Conservation (phyloP, 1,140 invertebrate genomes). For the Melanaphis sacchari region DNA sequence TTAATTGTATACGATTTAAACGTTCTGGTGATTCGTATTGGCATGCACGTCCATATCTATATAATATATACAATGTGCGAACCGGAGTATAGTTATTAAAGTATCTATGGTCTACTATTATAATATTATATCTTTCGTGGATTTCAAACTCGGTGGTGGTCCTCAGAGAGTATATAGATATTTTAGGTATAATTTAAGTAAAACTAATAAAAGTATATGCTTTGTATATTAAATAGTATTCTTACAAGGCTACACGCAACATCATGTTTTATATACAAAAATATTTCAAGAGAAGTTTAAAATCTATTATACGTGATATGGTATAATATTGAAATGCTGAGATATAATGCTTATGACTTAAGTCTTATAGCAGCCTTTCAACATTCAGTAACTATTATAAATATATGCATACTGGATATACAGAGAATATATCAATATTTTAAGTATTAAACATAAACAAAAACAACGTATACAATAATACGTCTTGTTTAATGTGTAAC, state of each 20-base stretch:
- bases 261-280: background rate
- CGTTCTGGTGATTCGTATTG: background rate
- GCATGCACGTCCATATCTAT: background rate
- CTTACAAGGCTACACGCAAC: background rate
- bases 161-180: background rate
- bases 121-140: background rate
- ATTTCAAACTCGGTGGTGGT: background rate
- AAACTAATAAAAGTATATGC: no score
- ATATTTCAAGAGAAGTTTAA: background rate
- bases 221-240: no score
- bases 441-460: background rate
- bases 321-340: background rate
- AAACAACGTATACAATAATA: slow-evolving; percentile 1
- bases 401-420: background rate
- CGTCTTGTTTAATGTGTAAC: slow-evolving; percentile 4
- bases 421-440: background rate
- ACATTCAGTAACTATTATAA: background rate
- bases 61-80: background rate
- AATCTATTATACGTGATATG: background rate
- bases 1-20: slow-evolving; percentile 16
- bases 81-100: background rate
- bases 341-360: background rate
- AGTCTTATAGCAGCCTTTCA: background rate
- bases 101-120: background rate
- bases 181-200: background rate